Evolutionary conservation across 2,797 vertebrate genomes (phyloP).

Genomic region (Dermochelys coriacea): DNA sequence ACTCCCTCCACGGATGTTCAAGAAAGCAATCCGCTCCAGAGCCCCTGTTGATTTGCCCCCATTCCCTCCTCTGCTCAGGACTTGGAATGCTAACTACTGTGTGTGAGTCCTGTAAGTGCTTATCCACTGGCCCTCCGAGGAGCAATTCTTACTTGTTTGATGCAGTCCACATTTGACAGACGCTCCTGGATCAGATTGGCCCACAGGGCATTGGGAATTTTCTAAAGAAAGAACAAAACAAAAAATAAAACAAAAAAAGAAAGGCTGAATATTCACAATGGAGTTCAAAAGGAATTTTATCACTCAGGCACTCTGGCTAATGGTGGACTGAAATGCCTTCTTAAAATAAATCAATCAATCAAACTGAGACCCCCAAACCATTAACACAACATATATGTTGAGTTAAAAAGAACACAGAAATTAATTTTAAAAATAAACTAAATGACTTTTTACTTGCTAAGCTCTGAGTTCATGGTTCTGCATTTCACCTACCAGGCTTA

Average conservation of each 20-base stretch:
- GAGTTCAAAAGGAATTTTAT: conserved; percentile 57
- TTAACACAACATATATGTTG: conserved; percentile 27
- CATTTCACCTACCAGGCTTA: background rate
- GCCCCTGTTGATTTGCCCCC: conserved; percentile 59
- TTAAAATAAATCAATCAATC: conserved; percentile 27
- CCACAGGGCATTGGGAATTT: conserved; percentile 79
- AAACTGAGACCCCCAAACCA: background rate
- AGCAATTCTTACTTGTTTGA: conserved; percentile 82
- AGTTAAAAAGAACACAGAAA: conserved; percentile 50
- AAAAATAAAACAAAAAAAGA: conserved; percentile 32
- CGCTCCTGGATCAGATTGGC: conserved; percentile 81
- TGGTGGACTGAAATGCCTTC: conserved; percentile 50
- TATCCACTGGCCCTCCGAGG: conserved; percentile 57
- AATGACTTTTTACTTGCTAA: background rate
- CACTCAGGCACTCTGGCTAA: conserved; percentile 32
- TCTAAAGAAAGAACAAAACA: conserved; percentile 72
- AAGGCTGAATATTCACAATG: conserved; percentile 49
- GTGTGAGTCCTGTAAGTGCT: conserved; percentile 72
- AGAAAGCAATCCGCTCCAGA: conserved; percentile 67
- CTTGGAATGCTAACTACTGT: conserved; percentile 66
- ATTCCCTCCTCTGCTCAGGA: conserved; percentile 65
- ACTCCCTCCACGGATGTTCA: conserved; percentile 75
- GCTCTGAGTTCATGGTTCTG: background rate
- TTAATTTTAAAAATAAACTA: conserved; percentile 10
- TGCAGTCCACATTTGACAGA: conserved; percentile 83